Conservation (phyloP, 1,140 invertebrate genomes). For the Acromyrmex charruanus region DNA sequence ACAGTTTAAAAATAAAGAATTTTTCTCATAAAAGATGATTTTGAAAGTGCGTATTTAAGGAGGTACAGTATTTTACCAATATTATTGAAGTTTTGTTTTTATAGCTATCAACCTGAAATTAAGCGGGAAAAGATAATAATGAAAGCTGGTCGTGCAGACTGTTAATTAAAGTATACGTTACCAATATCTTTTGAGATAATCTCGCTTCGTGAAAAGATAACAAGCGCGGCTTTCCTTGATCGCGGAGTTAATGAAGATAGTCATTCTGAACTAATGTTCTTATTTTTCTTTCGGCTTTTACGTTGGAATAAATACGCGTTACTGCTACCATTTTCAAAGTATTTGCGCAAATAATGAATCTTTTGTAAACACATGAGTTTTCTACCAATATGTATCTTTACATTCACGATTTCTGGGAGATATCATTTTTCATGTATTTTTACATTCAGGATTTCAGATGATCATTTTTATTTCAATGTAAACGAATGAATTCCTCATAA, state of each 20-base stretch:
- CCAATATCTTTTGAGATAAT: constrained; percentile 48
- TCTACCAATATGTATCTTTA: constrained; percentile 11
- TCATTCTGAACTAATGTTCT: constrained; percentile 5
- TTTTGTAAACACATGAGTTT: constrained; percentile 3
- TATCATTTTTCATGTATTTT: constrained; percentile 29
- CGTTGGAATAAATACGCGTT: constrained; percentile 24
- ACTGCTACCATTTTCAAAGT: background rate
- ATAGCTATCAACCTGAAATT: constrained; percentile 14
- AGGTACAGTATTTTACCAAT: background rate
- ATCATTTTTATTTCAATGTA: constrained; percentile 18
- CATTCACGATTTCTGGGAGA: background rate
- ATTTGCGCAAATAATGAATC: constrained; percentile 39
- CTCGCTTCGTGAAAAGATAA: constrained; percentile 31
- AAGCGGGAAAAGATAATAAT: background rate
- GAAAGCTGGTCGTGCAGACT: constrained; percentile 7
- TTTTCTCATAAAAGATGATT: constrained; percentile 2
- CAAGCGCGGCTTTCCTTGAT: constrained; percentile 3
- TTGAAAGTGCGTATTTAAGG: background rate
- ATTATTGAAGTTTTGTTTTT: constrained; percentile 37
- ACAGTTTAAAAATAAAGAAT: constrained; percentile 16
- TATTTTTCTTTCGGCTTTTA: constrained; percentile 5
- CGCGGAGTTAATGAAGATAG: constrained; percentile 25
- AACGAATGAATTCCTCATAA: constrained; percentile 10
- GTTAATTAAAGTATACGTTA: constrained; percentile 23
- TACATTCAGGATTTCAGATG: constrained; percentile 12